Base-by-base conservation (phyloP, 2,113 vertebrate genomes). In the Boleophthalmus pectinirostris region DNA sequence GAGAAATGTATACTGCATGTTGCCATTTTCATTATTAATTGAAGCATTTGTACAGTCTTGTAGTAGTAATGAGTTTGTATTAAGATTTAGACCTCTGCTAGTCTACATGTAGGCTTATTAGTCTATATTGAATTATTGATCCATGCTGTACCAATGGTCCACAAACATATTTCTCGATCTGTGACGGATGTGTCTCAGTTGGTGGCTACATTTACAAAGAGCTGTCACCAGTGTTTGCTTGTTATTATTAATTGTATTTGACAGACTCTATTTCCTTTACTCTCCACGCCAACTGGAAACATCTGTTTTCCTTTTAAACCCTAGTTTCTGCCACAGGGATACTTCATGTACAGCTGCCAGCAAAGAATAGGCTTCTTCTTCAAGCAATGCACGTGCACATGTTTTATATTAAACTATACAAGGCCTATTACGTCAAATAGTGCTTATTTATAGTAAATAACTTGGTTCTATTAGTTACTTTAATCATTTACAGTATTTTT, bases 261-360 rank as follows among this genome's bases (percentile, higher is more conserved):
- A 87, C 87, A 89, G 79, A 60, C 58, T 81, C 53, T 66, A 71
- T 77, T 58, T 80, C 74, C 77, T 61, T 80, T 67, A 75, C 75
- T 86, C 51, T 84, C 69, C 70, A 18, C 35, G 78, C 64, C 77
- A 89, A 82, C 53, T 80, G 72, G 73, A 80, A 70, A 80, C 86
- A 92, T 90, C 84, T 90, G 89, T 79, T 89, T 80, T 85, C 75
- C 70, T 80, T 80, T 76, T 70, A 74, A 81, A 75, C 18, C 58
- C 80, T 43, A 43, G 38, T 70, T 66, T 75, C 75, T 63, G 71
- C 74, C 74, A 78, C 24, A 61, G 74, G 68, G 72, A 79, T 65
- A 67, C 53, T 54, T 45, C 72, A 16, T 58, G 49, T 61, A 79
- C 70, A 79, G 75, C 74, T 81, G 76, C 25, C 81, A 47, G 33